Conservation (phyloP, 2,797 vertebrate species). For the Squalus acanthias region DNA sequence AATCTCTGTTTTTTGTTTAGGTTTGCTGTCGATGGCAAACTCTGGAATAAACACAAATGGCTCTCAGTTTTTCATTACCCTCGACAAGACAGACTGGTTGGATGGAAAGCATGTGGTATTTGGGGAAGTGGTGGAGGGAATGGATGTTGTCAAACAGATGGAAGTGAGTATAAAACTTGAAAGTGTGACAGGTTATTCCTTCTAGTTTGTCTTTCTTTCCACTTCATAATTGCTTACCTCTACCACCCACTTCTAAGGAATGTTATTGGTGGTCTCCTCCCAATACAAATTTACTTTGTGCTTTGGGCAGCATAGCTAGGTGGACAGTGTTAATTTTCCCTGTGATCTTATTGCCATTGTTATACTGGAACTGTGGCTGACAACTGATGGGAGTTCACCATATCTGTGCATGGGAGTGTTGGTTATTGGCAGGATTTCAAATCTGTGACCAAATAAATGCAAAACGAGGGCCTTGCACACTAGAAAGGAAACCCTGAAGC, state of each 20-base stretch:
- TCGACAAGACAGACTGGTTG: slow-evolving; percentile 87
- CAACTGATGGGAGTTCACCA: not conserved
- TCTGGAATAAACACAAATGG: slow-evolving; percentile 81
- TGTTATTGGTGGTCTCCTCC: accelerated
- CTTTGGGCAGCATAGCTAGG: not conserved
- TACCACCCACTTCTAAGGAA: not conserved
- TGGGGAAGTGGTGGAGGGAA: slow-evolving; percentile 85
- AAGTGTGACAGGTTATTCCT: not conserved
- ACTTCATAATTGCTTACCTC: not conserved
- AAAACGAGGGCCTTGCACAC: not conserved
- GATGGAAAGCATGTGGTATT: slow-evolving; percentile 93
- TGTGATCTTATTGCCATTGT: not conserved
- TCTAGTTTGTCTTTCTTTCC: not conserved
- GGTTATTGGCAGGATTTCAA: not conserved
- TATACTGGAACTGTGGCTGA: not conserved
- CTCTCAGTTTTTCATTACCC: slow-evolving; percentile 93
- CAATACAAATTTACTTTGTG: not conserved
- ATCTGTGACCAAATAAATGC: not conserved
- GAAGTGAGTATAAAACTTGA: slow-evolving; percentile 63
- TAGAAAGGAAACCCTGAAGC: not conserved
- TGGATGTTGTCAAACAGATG: slow-evolving; percentile 82
- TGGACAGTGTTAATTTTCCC: not conserved
- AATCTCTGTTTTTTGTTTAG: slow-evolving; percentile 48
- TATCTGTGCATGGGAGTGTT: not conserved
- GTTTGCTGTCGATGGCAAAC: slow-evolving; percentile 86